Conservation (phyloP, 2,888 invertebrate species). For the Incurvaria masculella region DNA sequence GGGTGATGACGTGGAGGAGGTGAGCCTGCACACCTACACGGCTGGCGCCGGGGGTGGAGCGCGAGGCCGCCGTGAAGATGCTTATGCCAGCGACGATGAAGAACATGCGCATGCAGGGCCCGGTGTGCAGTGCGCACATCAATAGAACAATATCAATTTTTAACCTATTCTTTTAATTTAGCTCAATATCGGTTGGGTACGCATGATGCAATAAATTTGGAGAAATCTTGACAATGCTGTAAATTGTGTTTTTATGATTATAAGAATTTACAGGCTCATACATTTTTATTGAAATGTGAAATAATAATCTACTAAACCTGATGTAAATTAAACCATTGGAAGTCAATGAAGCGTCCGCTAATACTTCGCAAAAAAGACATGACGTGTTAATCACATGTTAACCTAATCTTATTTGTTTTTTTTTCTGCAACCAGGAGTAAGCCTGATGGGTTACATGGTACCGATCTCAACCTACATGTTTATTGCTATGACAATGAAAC, state of each 20-base stretch:
- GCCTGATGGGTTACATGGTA: no score
- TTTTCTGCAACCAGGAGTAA: no score
- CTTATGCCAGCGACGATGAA: slow-evolving; percentile 67
- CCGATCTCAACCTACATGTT: no score
- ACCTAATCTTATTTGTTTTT: no score
- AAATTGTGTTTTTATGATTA: slow-evolving; percentile 18
- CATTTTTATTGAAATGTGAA: not conserved
- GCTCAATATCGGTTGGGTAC: slow-evolving; percentile 10
- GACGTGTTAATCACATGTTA: no score
- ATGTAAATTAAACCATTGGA: slow-evolving; percentile 9
- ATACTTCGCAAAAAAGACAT: no score
- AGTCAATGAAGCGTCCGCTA: slow-evolving; percentile 7
- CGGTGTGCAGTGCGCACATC: slow-evolving; percentile 79
- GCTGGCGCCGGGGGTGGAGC: slow-evolving; percentile 55
- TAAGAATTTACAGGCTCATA: slow-evolving; percentile 7
- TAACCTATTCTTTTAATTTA: slow-evolving; percentile 3
- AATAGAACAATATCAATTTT: slow-evolving; percentile 55
- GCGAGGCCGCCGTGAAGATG: slow-evolving; percentile 60
- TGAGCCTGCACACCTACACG: slow-evolving; percentile 73
- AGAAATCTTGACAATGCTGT: no score
- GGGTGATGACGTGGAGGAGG: slow-evolving; percentile 84
- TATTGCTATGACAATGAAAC: no score
- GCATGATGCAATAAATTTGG: slow-evolving; percentile 7
- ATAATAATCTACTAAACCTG: slow-evolving; percentile 2
- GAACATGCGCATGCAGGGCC: slow-evolving; percentile 55